Conservation (phyloP, 2,797 vertebrate genomes). For the Anguilla megastoma region DNA sequence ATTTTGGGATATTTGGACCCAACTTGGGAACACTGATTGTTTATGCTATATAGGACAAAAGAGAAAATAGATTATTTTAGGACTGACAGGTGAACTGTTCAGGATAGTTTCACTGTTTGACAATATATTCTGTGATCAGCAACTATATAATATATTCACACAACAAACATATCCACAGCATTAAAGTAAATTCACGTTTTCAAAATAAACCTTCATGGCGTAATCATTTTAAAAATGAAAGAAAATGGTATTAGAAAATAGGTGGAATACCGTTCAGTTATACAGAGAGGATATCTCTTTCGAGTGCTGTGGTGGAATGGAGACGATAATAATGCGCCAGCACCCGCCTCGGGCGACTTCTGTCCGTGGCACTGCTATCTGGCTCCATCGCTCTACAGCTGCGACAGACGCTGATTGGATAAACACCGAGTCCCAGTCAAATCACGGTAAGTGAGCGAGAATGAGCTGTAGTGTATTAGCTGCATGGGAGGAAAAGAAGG, state of each 20-base stretch:
- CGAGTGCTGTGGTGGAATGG: not conserved
- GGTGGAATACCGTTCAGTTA: not conserved
- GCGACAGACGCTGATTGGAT: constrained; percentile 7
- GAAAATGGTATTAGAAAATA: not conserved
- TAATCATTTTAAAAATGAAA: not conserved
- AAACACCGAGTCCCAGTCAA: not conserved
- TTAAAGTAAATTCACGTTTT: not conserved
- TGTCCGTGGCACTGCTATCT: not conserved
- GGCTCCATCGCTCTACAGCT: not conserved
- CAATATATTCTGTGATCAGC: not conserved
- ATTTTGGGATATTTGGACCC: not conserved
- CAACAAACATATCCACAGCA: not conserved
- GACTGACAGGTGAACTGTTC: not conserved
- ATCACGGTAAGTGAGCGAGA: not conserved
- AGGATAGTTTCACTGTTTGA: not conserved
- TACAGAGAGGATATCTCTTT: not conserved
- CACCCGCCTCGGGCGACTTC: not conserved
- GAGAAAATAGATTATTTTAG: not conserved
- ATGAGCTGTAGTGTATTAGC: not conserved
- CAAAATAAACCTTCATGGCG: not conserved
- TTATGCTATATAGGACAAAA: not conserved
- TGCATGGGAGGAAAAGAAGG: not conserved
- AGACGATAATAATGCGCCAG: not conserved
- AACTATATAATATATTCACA: not conserved
- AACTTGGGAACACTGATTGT: not conserved